Evolutionary conservation across 2,113 vertebrate genomes (phyloP).

Genomic region (Thryonomys swinderianus): DNA sequence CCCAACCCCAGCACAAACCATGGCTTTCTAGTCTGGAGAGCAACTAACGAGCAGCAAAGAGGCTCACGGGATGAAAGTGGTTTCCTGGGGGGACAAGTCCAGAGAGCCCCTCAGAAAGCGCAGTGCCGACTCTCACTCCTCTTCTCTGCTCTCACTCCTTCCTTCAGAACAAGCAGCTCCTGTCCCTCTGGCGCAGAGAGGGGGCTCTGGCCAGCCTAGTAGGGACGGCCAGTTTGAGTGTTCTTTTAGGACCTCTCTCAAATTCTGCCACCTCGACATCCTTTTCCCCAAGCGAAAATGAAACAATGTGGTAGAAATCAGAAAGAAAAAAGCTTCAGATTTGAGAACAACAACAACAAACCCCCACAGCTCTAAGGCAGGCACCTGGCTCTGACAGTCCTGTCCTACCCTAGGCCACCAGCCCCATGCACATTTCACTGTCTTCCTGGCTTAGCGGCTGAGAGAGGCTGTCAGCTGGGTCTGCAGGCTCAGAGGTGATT

Average conservation of each 20-base stretch:
- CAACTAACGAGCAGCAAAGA: conserved; percentile 46
- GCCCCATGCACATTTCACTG: background rate
- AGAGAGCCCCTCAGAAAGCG: conserved; percentile 60
- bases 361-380: background rate
- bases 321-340: background rate
- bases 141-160: conserved; percentile 56
- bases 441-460: background rate
- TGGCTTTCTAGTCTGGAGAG: conserved; percentile 77
- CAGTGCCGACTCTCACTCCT: conserved; percentile 29
- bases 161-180: conserved; percentile 66
- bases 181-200: conserved; percentile 45
- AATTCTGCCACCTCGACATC: conserved; percentile 18
- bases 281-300: conserved; percentile 10
- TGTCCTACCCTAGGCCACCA: background rate
- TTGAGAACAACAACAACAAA: background rate
- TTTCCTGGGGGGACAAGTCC: conserved; percentile 65
- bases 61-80: conserved; percentile 66
- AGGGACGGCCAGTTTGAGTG: background rate
- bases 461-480: conserved; percentile 20
- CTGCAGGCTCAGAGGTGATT: conserved; percentile 72
- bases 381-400: background rate
- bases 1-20: conserved; percentile 70
- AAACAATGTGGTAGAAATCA: background rate
- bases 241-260: background rate
- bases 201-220: background rate